Conservation (phyloP, 2,888 invertebrate species). For the Epirrhoe alternata region DNA sequence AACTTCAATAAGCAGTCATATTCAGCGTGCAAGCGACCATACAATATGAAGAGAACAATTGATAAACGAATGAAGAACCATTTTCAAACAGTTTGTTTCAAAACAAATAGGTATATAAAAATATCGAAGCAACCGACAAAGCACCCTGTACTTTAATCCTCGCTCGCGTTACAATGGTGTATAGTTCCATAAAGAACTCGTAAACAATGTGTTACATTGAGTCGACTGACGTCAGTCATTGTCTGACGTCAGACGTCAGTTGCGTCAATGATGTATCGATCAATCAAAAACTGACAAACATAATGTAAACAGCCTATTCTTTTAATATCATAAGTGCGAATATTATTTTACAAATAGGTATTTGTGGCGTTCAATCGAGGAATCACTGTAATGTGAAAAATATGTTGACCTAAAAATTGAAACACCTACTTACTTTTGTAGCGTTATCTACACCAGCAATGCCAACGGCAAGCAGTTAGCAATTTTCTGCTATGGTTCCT, state of each 20-base stretch:
- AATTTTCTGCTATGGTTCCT: not conserved
- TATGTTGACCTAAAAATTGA: too few relatives aligned
- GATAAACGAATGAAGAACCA: not conserved
- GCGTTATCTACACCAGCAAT: too few relatives aligned
- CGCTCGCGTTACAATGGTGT: constrained; percentile 17
- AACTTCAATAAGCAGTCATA: too few relatives aligned
- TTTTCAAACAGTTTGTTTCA: not conserved
- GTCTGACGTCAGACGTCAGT: constrained; percentile 2
- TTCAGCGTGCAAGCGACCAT: too few relatives aligned
- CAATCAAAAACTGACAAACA: not conserved
- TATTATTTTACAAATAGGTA: not conserved
- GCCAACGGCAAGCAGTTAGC: not conserved
- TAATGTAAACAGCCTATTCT: not conserved
- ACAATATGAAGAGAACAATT: too few relatives aligned
- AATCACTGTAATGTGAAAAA: too few relatives aligned
- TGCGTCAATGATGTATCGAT: not conserved
- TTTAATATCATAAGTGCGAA: not conserved
- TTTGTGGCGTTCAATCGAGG: not conserved
- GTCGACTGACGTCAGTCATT: not conserved
- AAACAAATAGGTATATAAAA: constrained; percentile 22
- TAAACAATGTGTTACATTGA: constrained; percentile 3
- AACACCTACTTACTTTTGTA: too few relatives aligned
- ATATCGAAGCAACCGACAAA: constrained; percentile 17
- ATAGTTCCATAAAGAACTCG: constrained; percentile 16
- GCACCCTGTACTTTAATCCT: constrained; percentile 19